Conservation (phyloP, 92 coral and sea anemone genomes). For the Epizoanthus fatuus region DNA sequence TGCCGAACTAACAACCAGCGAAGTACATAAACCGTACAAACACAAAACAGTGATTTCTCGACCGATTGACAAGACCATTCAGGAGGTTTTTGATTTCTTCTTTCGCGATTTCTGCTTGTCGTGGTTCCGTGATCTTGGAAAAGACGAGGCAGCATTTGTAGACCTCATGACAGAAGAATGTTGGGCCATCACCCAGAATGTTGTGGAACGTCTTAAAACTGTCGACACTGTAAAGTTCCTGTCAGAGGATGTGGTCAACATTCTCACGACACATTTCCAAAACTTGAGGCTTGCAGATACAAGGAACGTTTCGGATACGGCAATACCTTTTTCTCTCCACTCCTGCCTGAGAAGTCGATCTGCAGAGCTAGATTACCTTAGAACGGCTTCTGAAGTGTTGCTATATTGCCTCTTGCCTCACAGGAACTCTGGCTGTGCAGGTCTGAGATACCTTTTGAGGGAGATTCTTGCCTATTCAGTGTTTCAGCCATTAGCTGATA, state of each 20-base stretch:
- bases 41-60: constrained; percentile 89
- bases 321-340: constrained; percentile 90
- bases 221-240: constrained; percentile 95
- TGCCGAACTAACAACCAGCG: constrained; percentile 75
- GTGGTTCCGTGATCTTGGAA: constrained; percentile 94
- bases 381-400: constrained; percentile 88
- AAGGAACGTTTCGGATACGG: constrained; percentile 80
- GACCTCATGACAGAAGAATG: constrained; percentile 94
- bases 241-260: constrained; percentile 93
- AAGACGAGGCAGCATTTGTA: constrained; percentile 94
- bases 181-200: constrained; percentile 83
- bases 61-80: constrained; percentile 92
- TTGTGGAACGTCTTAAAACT: constrained; percentile 80
- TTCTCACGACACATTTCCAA: constrained; percentile 93
- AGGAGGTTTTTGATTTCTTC: constrained; percentile 95
- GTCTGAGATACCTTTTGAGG: constrained; percentile 83
- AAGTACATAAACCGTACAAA: constrained; percentile 83
- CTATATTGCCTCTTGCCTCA: constrained; percentile 86
- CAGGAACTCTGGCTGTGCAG: constrained; percentile 81
- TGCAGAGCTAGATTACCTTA: constrained; percentile 86
- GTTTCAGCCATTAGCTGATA: constrained; percentile 92
- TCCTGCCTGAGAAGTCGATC: constrained; percentile 85
- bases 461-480: constrained; percentile 96
- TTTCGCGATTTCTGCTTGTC: constrained; percentile 97
- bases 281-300: constrained; percentile 91